A percentile compares a stretch with the other conserved stretches of the same genome.
These are phyloP conservation scores for Carlito syrichta DNA, from an alignment of 2,113 vertebrate genomes.

Conservation along the genomic window DNA sequence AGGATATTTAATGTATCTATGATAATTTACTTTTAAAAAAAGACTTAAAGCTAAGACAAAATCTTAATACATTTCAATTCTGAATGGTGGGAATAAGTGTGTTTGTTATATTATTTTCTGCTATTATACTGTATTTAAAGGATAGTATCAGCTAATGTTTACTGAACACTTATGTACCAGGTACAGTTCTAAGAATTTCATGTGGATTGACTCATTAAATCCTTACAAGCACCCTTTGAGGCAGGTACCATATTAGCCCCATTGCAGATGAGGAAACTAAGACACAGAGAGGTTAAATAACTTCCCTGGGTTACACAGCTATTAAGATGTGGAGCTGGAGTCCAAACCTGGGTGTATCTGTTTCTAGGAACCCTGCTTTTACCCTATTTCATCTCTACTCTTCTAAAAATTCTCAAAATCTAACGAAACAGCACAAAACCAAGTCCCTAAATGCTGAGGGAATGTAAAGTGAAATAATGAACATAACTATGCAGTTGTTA, in stretches of 20 bases:
- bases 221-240: neutral
- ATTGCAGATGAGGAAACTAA: neutral
- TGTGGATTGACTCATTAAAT: neutral
- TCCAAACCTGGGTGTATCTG: neutral
- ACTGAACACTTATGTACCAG: neutral
- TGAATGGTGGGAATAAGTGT: neutral
- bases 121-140: neutral
- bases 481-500: neutral
- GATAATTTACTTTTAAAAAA: conserved; percentile 15
- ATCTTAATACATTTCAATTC: conserved; percentile 35
- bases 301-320: neutral
- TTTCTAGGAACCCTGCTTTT: neutral
- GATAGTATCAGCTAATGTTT: neutral
- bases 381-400: neutral
- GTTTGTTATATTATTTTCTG: conserved; percentile 6
- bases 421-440: neutral
- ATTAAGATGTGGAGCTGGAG: neutral
- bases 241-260: neutral
- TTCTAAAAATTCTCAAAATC: conserved; percentile 12
- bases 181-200: conserved; percentile 19
- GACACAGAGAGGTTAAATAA: neutral
- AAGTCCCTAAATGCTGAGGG: neutral
- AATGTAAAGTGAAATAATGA: neutral
- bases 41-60: neutral
- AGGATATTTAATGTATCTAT: neutral